Percentiles rank a stretch among this genome's conserved stretches.
Evolutionary conservation across 2,888 invertebrate species (phyloP).

Genomic region (Aplocera efformata): DNA sequence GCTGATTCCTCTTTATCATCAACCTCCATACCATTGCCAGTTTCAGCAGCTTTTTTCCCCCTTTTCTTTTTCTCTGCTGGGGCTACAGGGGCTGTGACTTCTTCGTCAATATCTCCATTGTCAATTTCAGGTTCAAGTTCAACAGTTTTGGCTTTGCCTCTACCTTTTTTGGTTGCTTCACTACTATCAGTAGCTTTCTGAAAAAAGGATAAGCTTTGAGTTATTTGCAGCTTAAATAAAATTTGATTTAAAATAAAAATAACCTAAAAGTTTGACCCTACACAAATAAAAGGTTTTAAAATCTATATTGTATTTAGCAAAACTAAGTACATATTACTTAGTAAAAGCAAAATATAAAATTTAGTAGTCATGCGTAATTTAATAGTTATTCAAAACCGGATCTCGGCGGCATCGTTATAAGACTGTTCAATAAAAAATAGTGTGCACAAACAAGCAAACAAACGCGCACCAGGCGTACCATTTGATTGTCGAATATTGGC

Average conservation of each 20-base stretch:
- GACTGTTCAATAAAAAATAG: no score
- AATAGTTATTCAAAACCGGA: no score
- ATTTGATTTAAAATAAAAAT: no score
- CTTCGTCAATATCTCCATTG: slow-evolving; percentile 28
- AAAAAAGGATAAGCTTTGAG: slow-evolving; percentile 25
- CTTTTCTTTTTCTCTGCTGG: slow-evolving; percentile 56
- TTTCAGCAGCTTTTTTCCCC: slow-evolving; percentile 53
- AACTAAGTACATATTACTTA: no score
- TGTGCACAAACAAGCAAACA: no score
- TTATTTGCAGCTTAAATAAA: neutral
- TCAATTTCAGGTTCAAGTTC: slow-evolving; percentile 37
- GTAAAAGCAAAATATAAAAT: no score
- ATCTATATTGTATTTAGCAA: no score
- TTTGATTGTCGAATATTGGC: neutral
- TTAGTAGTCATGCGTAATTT: no score
- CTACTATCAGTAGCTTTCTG: slow-evolving; percentile 64
- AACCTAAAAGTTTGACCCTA: no score
- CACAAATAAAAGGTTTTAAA: no score
- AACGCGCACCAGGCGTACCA: no score
- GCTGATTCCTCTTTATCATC: slow-evolving; percentile 49
- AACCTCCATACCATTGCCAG: slow-evolving; percentile 34
- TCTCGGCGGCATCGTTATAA: no score
- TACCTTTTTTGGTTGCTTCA: slow-evolving; percentile 61
- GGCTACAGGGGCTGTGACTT: slow-evolving; percentile 28
- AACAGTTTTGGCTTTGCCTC: slow-evolving; percentile 58